Conservation (phyloP, 2,113 vertebrate species). For the Poecile atricapillus region DNA sequence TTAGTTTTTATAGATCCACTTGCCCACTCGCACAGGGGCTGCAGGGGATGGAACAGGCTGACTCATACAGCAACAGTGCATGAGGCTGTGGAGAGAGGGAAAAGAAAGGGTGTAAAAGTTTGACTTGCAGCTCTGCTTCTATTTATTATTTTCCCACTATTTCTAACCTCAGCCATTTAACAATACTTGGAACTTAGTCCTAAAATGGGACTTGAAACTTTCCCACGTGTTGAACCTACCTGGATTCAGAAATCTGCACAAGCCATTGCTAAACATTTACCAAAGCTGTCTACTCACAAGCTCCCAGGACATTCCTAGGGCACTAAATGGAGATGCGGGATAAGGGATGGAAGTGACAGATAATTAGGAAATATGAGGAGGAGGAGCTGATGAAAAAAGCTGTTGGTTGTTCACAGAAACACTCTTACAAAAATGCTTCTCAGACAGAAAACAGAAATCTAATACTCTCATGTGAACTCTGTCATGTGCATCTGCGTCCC, state of each 20-base stretch:
- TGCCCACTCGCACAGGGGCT: background rate
- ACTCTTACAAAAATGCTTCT: background rate
- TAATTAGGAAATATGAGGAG: background rate
- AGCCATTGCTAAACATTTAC: background rate
- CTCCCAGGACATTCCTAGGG: background rate
- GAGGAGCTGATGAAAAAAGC: background rate
- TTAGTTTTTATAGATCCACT: conserved; percentile 47
- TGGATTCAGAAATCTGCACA: background rate
- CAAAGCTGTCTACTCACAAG: background rate
- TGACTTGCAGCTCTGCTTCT: background rate
- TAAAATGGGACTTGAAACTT: conserved; percentile 21
- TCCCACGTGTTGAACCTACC: background rate
- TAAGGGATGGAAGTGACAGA: background rate
- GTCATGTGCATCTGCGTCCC: background rate
- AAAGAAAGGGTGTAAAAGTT: background rate
- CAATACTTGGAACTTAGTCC: conserved; percentile 6
- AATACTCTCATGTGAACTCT: background rate
- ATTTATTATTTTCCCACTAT: conserved; percentile 32
- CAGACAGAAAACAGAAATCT: background rate
- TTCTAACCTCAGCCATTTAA: conserved; percentile 43
- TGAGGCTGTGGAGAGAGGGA: background rate
- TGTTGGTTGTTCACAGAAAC: background rate
- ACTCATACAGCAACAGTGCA: background rate
- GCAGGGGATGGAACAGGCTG: background rate
- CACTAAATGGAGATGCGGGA: background rate